phyloP scores from a whole-genome alignment of 2,888 invertebrate genomes.

The Meiosimyza decipiens region DNA sequence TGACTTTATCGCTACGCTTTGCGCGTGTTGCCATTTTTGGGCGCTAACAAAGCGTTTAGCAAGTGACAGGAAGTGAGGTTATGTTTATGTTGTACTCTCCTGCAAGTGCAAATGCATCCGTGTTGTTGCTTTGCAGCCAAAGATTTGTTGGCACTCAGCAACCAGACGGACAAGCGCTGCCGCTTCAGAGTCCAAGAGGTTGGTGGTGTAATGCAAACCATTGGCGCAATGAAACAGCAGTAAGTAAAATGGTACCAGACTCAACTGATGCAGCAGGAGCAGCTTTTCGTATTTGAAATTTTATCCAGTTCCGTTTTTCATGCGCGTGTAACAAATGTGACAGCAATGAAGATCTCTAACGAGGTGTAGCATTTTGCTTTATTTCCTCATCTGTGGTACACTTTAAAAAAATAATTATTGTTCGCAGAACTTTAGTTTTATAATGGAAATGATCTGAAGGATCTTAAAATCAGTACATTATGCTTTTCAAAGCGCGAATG shows the following conservation, averaged over 20 bases:
- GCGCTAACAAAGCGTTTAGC: constrained; percentile 35
- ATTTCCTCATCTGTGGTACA: background rate
- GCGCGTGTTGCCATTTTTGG: constrained; percentile 46
- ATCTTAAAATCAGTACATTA: no score
- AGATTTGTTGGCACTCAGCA: constrained; percentile 3
- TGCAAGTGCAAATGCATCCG: constrained; percentile 25
- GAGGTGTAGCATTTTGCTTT: background rate
- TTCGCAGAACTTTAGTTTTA: no score
- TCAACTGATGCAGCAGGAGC: background rate
- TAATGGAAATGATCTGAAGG: no score
- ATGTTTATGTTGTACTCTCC: constrained; percentile 28
- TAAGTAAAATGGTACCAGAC: background rate
- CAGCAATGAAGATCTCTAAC: constrained; percentile 17
- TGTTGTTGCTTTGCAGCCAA: constrained; percentile 11
- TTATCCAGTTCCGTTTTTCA: constrained; percentile 34
- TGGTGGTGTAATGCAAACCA: background rate
- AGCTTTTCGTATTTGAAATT: constrained; percentile 19
- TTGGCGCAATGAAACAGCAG: constrained; percentile 17
- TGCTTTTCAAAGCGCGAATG: no score
- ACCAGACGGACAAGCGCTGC: background rate
- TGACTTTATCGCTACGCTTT: background rate
- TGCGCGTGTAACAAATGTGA: constrained; percentile 34
- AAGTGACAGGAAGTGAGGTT: constrained; percentile 37
- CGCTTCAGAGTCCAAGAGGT: background rate
- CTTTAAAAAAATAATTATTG: no score